Conservation (phyloP, 2,888 invertebrate genomes). For the Pammene aurita region DNA sequence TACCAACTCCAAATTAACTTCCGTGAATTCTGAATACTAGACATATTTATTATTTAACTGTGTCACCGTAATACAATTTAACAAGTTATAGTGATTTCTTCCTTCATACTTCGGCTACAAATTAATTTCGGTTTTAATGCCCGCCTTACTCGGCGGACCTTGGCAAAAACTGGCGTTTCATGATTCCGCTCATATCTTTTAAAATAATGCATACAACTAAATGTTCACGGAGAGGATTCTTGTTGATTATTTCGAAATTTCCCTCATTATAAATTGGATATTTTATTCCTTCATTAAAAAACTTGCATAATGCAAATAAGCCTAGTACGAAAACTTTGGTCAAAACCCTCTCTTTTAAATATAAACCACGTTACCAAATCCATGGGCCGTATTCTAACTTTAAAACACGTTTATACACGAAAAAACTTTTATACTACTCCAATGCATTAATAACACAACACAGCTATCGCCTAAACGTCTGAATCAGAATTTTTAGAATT, state of each 20-base stretch:
- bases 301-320: too few relatives aligned
- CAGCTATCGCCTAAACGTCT: too few relatives aligned
- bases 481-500: too few relatives aligned
- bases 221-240: background rate
- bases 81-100: slow-evolving; percentile 31
- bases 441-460: too few relatives aligned
- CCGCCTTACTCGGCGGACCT: slow-evolving; percentile 31
- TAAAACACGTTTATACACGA: too few relatives aligned
- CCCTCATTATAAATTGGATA: background rate
- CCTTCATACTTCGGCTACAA: slow-evolving; percentile 32
- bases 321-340: too few relatives aligned
- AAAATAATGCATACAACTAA: background rate
- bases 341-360: too few relatives aligned
- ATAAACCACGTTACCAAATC: too few relatives aligned
- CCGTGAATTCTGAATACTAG: background rate
- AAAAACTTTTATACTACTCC: too few relatives aligned
- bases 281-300: too few relatives aligned
- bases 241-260: slow-evolving; percentile 10
- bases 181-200: slow-evolving; percentile 11
- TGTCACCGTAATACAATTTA: slow-evolving; percentile 4
- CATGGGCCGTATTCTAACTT: too few relatives aligned
- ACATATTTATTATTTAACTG: background rate
- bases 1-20: too few relatives aligned
- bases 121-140: slow-evolving; percentile 35
- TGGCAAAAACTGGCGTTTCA: slow-evolving; percentile 2